Percentiles rank a stretch among this genome's conserved stretches.
Evolutionary conservation across 2,113 vertebrate species (phyloP).

Genomic region (Perccottus glenii): DNA sequence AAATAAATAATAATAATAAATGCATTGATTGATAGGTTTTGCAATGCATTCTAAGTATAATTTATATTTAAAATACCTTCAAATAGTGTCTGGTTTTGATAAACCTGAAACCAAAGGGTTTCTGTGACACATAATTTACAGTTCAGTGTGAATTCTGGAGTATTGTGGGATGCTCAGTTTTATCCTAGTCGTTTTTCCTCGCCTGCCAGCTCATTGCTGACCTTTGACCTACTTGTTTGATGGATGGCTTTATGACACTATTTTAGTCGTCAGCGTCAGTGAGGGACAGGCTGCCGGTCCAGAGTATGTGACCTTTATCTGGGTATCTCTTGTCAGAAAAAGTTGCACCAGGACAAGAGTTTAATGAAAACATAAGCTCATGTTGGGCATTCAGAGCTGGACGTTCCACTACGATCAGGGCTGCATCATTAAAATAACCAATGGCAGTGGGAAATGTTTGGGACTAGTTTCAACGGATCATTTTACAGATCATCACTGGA

Average conservation of each 20-base stretch:
- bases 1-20: too few species aligned
- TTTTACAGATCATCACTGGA: neutral
- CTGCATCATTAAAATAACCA: constrained; percentile 23
- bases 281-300: constrained; percentile 34
- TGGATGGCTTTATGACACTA: constrained; percentile 76
- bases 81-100: neutral
- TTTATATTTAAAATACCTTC: too few species aligned
- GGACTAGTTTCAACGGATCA: neutral
- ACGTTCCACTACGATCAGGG: neutral
- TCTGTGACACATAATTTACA: constrained; percentile 1
- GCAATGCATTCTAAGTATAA: too few species aligned
- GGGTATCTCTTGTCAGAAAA: constrained; percentile 56
- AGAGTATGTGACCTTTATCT: constrained; percentile 69
- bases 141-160: constrained; percentile 28
- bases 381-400: constrained; percentile 25
- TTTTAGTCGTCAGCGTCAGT: constrained; percentile 73
- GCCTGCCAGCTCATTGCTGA: constrained; percentile 36
- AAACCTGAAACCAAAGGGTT: neutral
- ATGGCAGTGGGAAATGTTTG: neutral
- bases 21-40: too few species aligned
- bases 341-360: constrained; percentile 48
- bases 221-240: constrained; percentile 70
- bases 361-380: constrained; percentile 47
- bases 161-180: constrained; percentile 42
- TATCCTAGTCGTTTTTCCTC: constrained; percentile 27